Conservation (phyloP, 2,113 vertebrate species). For the Eurypyga helias region DNA sequence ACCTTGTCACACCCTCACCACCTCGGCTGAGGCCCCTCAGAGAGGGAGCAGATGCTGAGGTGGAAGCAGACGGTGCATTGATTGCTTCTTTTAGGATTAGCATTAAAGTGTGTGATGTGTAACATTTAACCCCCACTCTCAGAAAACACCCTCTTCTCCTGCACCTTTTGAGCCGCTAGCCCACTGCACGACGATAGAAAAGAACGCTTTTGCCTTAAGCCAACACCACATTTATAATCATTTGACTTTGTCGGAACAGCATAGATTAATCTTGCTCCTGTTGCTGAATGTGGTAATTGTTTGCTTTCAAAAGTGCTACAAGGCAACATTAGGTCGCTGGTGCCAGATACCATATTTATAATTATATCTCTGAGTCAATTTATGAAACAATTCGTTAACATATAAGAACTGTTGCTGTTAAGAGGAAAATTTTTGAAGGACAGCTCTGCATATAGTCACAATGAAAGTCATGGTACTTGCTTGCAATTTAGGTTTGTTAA, state of each 20-base stretch:
- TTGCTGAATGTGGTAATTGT: neutral
- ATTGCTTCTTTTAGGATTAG: slow-evolving; percentile 8
- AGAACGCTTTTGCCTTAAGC: slow-evolving; percentile 9
- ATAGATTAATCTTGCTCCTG: neutral
- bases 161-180: neutral
- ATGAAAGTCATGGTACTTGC: neutral
- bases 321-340: slow-evolving; percentile 10
- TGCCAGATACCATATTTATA: neutral
- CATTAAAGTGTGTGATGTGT: neutral
- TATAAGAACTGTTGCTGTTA: neutral
- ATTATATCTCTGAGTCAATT: slow-evolving; percentile 26
- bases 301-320: slow-evolving; percentile 6
- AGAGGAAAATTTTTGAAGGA: neutral
- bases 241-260: neutral
- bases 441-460: neutral
- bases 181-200: neutral
- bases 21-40: neutral
- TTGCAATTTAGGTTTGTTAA: neutral
- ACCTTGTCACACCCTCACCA: neutral
- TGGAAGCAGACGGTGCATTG: neutral
- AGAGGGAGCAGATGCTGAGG: neutral
- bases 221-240: neutral
- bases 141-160: neutral
- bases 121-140: neutral
- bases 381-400: neutral